These are phyloP conservation scores for Rhinopomastus cyanomelas DNA, from an alignment of 2,113 vertebrate species.

Conservation along the genomic window DNA sequence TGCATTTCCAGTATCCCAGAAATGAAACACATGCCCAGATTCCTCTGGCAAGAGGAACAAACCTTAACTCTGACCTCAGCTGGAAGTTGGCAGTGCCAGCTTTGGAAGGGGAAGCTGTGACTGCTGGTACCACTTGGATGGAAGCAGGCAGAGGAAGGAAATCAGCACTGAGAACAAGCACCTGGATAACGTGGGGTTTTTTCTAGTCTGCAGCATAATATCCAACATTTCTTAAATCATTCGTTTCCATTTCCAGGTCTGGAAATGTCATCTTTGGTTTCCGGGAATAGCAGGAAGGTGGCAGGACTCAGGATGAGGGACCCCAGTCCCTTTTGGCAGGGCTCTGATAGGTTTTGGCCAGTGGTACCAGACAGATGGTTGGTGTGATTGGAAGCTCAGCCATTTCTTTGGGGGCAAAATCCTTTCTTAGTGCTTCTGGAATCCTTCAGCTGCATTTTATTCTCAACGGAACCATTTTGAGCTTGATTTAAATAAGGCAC, in stretches of 20 bases:
- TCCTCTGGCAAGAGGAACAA: constrained; percentile 25
- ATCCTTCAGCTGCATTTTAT: neutral
- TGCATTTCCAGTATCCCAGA: constrained; percentile 50
- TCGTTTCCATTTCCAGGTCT: neutral
- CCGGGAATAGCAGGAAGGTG: neutral
- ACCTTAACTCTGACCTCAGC: constrained; percentile 43
- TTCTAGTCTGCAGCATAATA: neutral
- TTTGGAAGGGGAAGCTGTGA: constrained; percentile 12
- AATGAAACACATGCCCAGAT: constrained; percentile 27
- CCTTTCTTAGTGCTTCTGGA: constrained; percentile 15
- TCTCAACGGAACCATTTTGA: neutral
- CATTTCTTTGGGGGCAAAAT: constrained; percentile 24
- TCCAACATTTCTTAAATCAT: neutral
- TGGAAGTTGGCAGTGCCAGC: neutral
- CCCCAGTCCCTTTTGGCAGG: neutral
- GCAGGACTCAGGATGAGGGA: neutral
- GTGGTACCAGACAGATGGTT: constrained; percentile 35
- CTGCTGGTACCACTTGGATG: neutral
- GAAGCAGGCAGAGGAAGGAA: constrained; percentile 1
- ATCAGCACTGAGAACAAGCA: neutral
- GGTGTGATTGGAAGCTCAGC: constrained; percentile 12
- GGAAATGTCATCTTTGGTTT: neutral
- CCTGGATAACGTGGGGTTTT: neutral
- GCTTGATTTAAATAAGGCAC: neutral
- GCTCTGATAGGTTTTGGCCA: constrained; percentile 19